These are phyloP conservation scores for Hypomesus transpacificus DNA, from an alignment of 2,113 vertebrate species.

Conservation along the genomic window DNA sequence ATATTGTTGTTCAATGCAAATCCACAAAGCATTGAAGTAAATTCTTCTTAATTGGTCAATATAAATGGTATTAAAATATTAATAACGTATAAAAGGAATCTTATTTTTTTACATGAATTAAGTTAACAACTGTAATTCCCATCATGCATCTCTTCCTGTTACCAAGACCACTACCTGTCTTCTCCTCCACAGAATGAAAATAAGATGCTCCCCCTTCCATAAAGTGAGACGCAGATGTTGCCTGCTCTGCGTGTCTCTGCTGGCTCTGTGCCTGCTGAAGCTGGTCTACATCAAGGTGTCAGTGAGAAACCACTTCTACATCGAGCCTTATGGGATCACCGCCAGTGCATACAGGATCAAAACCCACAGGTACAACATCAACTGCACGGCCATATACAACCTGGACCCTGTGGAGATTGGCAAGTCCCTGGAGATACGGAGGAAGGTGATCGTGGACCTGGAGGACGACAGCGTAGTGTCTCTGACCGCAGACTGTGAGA, in stretches of 20 bases:
- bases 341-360: slow-evolving; percentile 64
- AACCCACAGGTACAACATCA: slow-evolving; percentile 66
- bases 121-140: too few species aligned
- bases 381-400: slow-evolving; percentile 83
- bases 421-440: slow-evolving; percentile 81
- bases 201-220: slow-evolving; percentile 51
- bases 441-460: slow-evolving; percentile 74
- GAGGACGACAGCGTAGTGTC: slow-evolving; percentile 75
- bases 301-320: slow-evolving; percentile 55
- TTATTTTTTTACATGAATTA: too few species aligned
- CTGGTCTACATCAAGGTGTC: slow-evolving; percentile 57
- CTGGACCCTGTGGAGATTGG: slow-evolving; percentile 86
- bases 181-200: slow-evolving; percentile 81
- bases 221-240: slow-evolving; percentile 67
- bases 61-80: too few species aligned
- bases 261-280: slow-evolving; percentile 55
- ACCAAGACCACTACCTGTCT: too few species aligned
- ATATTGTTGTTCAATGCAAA: not conserved
- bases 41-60: too few species aligned
- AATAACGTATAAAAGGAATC: too few species aligned
- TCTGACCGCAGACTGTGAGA: slow-evolving; percentile 75
- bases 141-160: too few species aligned
- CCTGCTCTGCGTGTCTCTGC: slow-evolving; percentile 54
- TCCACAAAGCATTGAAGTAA: too few species aligned
- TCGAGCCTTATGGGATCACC: slow-evolving; percentile 74